Percentiles rank a stretch among this genome's conserved stretches.
These are phyloP conservation scores for Amyelois transitella DNA, from an alignment of 1,140 invertebrate species.

Conservation along the genomic window DNA sequence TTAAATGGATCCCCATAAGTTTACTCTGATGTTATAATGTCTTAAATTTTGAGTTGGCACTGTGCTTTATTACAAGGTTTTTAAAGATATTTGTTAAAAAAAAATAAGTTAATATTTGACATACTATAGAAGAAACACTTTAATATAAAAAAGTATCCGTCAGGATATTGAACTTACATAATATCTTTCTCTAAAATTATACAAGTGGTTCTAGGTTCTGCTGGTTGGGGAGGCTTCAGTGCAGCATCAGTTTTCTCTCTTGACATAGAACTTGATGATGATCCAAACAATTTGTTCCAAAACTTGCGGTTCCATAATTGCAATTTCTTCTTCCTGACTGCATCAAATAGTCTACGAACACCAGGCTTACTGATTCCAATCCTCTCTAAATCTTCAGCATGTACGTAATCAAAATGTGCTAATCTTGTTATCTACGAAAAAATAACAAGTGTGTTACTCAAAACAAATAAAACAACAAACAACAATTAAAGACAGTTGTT, in stretches of 20 bases:
- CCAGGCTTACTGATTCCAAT: slow-evolving; percentile 96
- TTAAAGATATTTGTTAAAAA: no score
- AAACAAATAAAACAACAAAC: slow-evolving; percentile 10
- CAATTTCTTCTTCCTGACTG: slow-evolving; percentile 91
- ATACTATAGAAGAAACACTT: neutral
- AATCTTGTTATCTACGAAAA: slow-evolving; percentile 84
- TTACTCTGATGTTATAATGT: no score
- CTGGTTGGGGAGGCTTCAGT: slow-evolving; percentile 31
- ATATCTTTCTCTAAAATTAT: slow-evolving; percentile 92
- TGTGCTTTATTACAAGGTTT: no score
- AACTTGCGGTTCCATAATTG: slow-evolving; percentile 88
- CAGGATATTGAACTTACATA: slow-evolving; percentile 71
- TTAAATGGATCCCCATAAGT: no score
- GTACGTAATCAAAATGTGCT: slow-evolving; percentile 97
- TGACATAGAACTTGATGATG: slow-evolving; percentile 51
- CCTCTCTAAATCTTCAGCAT: slow-evolving; percentile 93
- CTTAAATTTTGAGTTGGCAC: no score
- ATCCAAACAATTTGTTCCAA: slow-evolving; percentile 89
- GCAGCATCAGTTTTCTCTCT: slow-evolving; percentile 54
- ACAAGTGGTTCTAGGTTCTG: slow-evolving; percentile 80
- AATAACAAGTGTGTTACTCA: neutral
- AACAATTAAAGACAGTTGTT: slow-evolving; percentile 17
- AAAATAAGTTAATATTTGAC: no score
- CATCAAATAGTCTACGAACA: slow-evolving; percentile 89
- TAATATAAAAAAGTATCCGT: neutral